These are phyloP conservation scores for Caerostris extrusa DNA, from an alignment of 1,140 invertebrate genomes.

Conservation along the genomic window DNA sequence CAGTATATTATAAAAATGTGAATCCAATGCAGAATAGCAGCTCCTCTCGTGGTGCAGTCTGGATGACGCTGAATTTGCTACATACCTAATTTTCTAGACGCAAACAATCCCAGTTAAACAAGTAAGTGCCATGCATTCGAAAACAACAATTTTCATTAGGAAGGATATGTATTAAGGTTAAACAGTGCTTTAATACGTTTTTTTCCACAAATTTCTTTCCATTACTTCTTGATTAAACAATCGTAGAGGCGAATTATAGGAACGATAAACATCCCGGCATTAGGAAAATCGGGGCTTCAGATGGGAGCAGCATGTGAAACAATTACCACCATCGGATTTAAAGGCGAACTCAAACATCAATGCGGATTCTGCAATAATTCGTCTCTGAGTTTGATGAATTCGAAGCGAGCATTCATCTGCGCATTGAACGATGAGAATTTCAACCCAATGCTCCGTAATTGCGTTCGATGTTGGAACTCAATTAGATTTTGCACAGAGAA, in stretches of 20 bases:
- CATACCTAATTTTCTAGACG: no score
- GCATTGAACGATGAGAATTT: background rate
- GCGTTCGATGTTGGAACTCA: background rate
- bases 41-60: no score
- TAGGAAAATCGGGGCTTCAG: background rate
- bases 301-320: background rate
- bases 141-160: no score
- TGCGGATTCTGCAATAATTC: background rate
- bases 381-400: background rate
- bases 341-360: background rate
- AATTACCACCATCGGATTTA: background rate
- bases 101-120: no score
- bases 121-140: no score
- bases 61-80: no score
- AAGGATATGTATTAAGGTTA: no score
- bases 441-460: background rate
- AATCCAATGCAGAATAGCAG: no score
- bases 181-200: no score
- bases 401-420: background rate
- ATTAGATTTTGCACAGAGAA: background rate
- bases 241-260: background rate
- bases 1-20: no score
- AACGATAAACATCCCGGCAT: background rate
- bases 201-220: no score
- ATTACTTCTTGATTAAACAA: no score